Evolutionary conservation across 2,888 invertebrate species (phyloP).

Genomic region (Sisyra terminalis): DNA sequence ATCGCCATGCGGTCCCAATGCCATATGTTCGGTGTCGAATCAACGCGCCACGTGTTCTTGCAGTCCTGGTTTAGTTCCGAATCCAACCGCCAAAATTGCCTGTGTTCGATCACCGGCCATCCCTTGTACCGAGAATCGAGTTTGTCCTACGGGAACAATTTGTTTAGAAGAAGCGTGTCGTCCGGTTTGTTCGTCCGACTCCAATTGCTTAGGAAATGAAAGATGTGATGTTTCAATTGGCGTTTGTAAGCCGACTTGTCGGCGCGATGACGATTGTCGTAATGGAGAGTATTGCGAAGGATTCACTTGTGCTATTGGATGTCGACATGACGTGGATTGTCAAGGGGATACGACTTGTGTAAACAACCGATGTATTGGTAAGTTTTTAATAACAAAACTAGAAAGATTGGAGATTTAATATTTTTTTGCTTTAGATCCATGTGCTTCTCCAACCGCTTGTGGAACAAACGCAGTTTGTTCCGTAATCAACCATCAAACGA

Average conservation of each 20-base stretch:
- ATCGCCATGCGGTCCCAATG: constrained; percentile 74
- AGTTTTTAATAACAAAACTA: constrained; percentile 10
- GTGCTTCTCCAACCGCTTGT: constrained; percentile 59
- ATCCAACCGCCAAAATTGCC: constrained; percentile 75
- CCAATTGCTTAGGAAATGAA: constrained; percentile 69
- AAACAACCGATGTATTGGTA: constrained; percentile 55
- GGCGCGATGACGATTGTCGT: constrained; percentile 71
- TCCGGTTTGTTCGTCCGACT: constrained; percentile 58
- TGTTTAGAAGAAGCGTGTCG: constrained; percentile 62
- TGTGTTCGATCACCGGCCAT: constrained; percentile 67
- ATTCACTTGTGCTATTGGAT: constrained; percentile 61
- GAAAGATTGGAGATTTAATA: background rate
- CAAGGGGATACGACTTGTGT: constrained; percentile 53
- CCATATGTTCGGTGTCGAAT: constrained; percentile 61
- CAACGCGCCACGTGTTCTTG: constrained; percentile 73
- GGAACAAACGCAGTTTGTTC: constrained; percentile 68
- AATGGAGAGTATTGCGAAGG: constrained; percentile 77
- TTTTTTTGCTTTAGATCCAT: constrained; percentile 35
- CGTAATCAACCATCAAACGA: constrained; percentile 51
- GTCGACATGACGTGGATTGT: constrained; percentile 66
- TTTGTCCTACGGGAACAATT: constrained; percentile 52
- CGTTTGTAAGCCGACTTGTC: constrained; percentile 69
- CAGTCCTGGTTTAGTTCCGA: constrained; percentile 61
- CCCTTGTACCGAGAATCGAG: constrained; percentile 59
- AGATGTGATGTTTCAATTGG: constrained; percentile 50